Base-by-base conservation (phyloP, 2,113 vertebrate species). In the Tachysurus vachellii region DNA sequence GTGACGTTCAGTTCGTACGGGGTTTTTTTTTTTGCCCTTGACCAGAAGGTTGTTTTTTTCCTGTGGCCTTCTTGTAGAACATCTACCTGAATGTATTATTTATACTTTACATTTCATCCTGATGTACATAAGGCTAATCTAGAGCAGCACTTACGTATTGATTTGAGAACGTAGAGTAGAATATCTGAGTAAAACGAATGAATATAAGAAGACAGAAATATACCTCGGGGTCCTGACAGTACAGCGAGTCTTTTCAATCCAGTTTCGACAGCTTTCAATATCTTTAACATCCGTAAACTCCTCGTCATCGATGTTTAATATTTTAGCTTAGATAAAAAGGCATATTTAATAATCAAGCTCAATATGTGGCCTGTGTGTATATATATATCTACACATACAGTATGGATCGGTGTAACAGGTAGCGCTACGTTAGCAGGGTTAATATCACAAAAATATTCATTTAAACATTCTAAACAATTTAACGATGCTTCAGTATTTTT, bases 241-340 rank as follows among this genome's bases (percentile, higher is more conserved):
- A 11, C 53, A 31, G n/a, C 53, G 11, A 21, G 23, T 80, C 76
- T 4, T 54, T 14, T 57, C 53, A 57, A 57, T 53, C 47, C 13
- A 23, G 12, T 76, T 36, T n/a, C 28, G 76, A 79, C 50, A 56
- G 76, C 53, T 57, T 57, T 77, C 75, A 54, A 77, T 77, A 77
- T 2, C 75, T 28, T 2, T 54, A 77, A 14, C 47, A 9, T 54
- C 76, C 50, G 6, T 53, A 28, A 79, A 56, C 50, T 31, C 26
- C 17, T 50, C 8, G 16, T 80, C 50, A 10, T 54, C 31, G 56
- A 44, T 3, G 23, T 53, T 77, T 77, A 53, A 31, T 80, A 57
- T 80, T 80, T 54, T 3, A 21, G 53, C 76, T 36, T 16, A 80
- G 76, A 80, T 56, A 16, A 57, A 57, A 80, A 54, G 53, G 17